Conservation (phyloP, 2,888 invertebrate genomes). For the Euplexia lucipara region DNA sequence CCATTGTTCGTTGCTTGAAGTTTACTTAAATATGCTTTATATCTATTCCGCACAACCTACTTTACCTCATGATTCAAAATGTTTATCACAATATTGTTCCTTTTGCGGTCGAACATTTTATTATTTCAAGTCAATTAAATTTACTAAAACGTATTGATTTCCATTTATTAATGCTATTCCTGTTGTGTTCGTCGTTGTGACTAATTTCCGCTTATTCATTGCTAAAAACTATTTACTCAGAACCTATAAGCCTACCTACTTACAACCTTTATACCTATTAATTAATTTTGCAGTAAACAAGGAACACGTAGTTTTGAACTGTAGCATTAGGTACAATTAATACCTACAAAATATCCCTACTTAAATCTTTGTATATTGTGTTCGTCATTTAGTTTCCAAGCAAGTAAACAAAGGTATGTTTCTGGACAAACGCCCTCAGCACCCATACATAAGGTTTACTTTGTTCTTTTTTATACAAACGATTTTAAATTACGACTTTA, state of each 20-base stretch:
- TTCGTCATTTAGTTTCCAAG: too few relatives aligned
- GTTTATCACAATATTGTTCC: slow-evolving; percentile 44
- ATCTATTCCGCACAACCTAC: too few relatives aligned
- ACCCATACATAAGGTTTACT: too few relatives aligned
- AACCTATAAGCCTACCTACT: too few relatives aligned
- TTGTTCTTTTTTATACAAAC: too few relatives aligned
- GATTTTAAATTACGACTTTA: too few relatives aligned
- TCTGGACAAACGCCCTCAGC: too few relatives aligned
- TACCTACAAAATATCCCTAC: neutral
- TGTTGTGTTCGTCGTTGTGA: slow-evolving; percentile 41
- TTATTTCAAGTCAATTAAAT: slow-evolving; percentile 19
- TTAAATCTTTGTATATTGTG: too few relatives aligned
- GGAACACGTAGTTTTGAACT: slow-evolving; percentile 13
- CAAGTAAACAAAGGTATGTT: too few relatives aligned
- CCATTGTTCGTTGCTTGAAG: too few relatives aligned
- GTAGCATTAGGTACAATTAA: neutral
- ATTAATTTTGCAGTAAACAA: slow-evolving; percentile 35
- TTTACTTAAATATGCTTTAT: too few relatives aligned
- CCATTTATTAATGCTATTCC: slow-evolving; percentile 34
- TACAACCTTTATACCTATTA: too few relatives aligned
- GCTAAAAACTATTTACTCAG: slow-evolving; percentile 3
- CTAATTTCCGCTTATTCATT: slow-evolving; percentile 40
- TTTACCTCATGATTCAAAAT: slow-evolving; percentile 37
- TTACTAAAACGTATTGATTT: slow-evolving; percentile 24
- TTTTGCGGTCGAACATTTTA: slow-evolving; percentile 48